A percentile compares a stretch with the other conserved stretches of the same genome.
These are phyloP conservation scores for Erannis defoliaria DNA, from an alignment of 2,888 invertebrate species.

Conservation along the genomic window DNA sequence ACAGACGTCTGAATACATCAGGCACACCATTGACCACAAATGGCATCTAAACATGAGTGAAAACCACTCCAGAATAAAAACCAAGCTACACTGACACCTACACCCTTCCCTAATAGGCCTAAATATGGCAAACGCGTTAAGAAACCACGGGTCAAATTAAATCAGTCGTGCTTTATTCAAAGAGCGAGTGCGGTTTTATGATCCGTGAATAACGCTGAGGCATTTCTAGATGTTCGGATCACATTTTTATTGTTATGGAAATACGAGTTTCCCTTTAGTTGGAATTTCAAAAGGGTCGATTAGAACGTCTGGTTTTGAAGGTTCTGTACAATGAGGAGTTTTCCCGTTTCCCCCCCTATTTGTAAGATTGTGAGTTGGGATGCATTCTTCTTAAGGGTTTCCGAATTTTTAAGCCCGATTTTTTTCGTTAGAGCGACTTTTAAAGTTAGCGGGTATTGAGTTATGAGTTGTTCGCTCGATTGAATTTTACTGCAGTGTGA, in stretches of 20 bases:
- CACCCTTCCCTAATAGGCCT: constrained; percentile 58
- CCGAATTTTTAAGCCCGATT: constrained; percentile 69
- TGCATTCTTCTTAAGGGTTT: constrained; percentile 70
- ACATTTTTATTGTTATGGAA: constrained; percentile 87
- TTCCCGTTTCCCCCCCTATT: constrained; percentile 74
- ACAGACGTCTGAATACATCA: constrained; percentile 56
- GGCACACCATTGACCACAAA: constrained; percentile 58
- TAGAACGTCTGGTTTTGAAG: constrained; percentile 86
- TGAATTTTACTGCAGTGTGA: constrained; percentile 59
- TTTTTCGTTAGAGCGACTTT: constrained; percentile 70
- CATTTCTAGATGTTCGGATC: constrained; percentile 86
- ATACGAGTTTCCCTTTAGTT: constrained; percentile 84
- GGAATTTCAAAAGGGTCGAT: constrained; percentile 86
- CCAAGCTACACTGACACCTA: constrained; percentile 72
- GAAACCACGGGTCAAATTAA: constrained; percentile 72
- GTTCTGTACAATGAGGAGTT: constrained; percentile 77
- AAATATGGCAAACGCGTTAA: constrained; percentile 53
- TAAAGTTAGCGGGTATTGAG: constrained; percentile 71
- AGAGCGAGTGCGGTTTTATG: constrained; percentile 82
- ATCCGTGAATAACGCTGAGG: constrained; percentile 85
- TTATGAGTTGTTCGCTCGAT: constrained; percentile 72
- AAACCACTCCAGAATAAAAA: constrained; percentile 62
- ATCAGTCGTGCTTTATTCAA: constrained; percentile 72
- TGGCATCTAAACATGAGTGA: constrained; percentile 66
- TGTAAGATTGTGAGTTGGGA: constrained; percentile 72